Conservation (phyloP, 1,140 invertebrate species). For the Panulirus ornatus region DNA sequence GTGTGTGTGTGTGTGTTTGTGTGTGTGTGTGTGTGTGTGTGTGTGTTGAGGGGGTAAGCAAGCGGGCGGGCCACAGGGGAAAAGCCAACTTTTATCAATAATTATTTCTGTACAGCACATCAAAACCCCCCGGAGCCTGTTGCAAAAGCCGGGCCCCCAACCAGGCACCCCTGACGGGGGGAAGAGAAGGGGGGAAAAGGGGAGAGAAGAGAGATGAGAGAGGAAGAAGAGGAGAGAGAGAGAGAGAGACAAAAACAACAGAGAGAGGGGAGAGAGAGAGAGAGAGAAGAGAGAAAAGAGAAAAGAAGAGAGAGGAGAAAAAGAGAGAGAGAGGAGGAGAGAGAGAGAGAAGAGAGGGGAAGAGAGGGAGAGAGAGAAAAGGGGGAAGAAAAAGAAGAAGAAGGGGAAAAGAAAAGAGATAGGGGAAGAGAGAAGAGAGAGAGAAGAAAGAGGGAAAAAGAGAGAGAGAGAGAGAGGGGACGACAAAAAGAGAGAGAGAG, state of each 20-base stretch:
- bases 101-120: no score
- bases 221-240: no score
- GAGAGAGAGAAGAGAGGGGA: neutral
- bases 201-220: no score
- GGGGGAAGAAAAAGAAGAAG: neutral
- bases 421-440: neutral
- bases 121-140: no score
- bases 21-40: no score
- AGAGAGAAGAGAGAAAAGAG: neutral
- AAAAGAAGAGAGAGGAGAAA: neutral
- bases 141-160: no score
- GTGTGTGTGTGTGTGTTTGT: no score
- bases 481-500: neutral
- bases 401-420: neutral
- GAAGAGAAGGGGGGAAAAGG: neutral
- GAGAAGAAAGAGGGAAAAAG: neutral
- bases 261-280: neutral
- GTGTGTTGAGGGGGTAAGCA: no score
- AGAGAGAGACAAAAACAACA: no score
- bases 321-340: neutral
- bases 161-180: no score
- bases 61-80: neutral
- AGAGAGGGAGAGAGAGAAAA: neutral
- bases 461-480: neutral
- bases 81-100: no score